phyloP scores from a whole-genome alignment of 2,113 vertebrate genomes.

The Leucoraja erinaceus region DNA sequence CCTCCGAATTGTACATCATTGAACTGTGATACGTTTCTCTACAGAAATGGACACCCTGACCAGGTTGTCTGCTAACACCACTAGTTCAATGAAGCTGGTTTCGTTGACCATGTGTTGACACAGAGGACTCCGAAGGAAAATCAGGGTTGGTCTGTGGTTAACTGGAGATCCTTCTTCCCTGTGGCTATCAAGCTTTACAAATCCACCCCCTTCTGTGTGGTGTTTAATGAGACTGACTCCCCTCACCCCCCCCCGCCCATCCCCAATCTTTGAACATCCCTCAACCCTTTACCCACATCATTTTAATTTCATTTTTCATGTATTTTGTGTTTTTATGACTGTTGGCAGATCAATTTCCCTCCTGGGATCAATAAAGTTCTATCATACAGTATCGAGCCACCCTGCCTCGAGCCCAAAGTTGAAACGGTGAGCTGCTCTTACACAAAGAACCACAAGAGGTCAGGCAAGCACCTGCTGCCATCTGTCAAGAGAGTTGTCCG shows the following conservation, averaged over 20 bases:
- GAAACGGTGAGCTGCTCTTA: background rate
- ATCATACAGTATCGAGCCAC: too few relatives aligned
- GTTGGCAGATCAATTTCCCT: too few relatives aligned
- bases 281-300: too few relatives aligned
- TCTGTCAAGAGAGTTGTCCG: background rate
- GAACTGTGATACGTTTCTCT: background rate
- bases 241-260: too few relatives aligned
- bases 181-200: background rate
- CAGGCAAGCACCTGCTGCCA: constrained; percentile 14
- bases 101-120: too few relatives aligned
- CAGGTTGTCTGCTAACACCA: background rate
- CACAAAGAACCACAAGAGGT: constrained; percentile 21
- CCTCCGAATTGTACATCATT: background rate
- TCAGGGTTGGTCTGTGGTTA: too few relatives aligned
- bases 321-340: too few relatives aligned
- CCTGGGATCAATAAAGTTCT: too few relatives aligned
- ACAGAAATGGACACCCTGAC: background rate
- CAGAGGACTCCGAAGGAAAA: background rate
- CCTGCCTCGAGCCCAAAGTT: background rate
- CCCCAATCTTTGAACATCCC: too few relatives aligned
- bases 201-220: too few relatives aligned
- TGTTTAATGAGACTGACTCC: too few relatives aligned
- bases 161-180: background rate
- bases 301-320: too few relatives aligned
- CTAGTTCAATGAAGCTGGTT: background rate